Evolutionary conservation across 2,888 invertebrate genomes (phyloP), one percentile per base, ranked within the genome.

Genomic region (Xestia rhomboidea): DNA sequence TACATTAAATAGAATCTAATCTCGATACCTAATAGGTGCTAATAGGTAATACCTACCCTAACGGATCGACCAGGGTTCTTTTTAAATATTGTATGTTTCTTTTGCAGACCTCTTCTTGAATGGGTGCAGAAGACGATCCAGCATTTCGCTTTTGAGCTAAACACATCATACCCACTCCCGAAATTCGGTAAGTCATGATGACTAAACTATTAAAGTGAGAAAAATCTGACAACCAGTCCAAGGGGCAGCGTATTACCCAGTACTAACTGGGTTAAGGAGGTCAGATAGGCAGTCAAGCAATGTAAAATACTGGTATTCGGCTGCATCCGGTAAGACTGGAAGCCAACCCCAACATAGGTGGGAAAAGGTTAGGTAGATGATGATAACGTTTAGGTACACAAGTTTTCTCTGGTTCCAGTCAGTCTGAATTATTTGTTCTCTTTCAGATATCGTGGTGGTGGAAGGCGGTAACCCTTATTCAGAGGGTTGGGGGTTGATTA

Each of bases 401-500:
- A 60, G 60, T 18, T 21, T 1, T 62, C 1, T 21, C 21, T 30
- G 10, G 30, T 2, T 62, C 8, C 10, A 10, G 21, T 21, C 10
- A 62, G 21, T 21, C 24, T 76, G 11, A 76, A 4, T 18, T n/a
- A 10, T 57, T n/a, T 64, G 18, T 51, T 68, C 49, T 70, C 77
- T 27, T 88, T 0, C 92, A 98, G 98, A 98, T 91, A 95, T 98
- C 41, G 98, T 98, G 83, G 98, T 98, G 8, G 97, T 98, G 41
- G 98, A 98, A 49, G 98, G 98, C 46, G 97, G 98, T 3, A 97
- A 97, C 46, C 97, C 97, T 0, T 98, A 97, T 62, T 98, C 98
- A 94, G 98, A 98, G 91, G 98, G 99, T 74, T 99, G 99, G 99
- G 99, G 99, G 0, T 95, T 99, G 67, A 94, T 97, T 49, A 95